Evolutionary conservation across 2,797 vertebrate species (phyloP), one percentile per base, ranked within the genome.

Genomic region (Xyrichtys novacula): DNA sequence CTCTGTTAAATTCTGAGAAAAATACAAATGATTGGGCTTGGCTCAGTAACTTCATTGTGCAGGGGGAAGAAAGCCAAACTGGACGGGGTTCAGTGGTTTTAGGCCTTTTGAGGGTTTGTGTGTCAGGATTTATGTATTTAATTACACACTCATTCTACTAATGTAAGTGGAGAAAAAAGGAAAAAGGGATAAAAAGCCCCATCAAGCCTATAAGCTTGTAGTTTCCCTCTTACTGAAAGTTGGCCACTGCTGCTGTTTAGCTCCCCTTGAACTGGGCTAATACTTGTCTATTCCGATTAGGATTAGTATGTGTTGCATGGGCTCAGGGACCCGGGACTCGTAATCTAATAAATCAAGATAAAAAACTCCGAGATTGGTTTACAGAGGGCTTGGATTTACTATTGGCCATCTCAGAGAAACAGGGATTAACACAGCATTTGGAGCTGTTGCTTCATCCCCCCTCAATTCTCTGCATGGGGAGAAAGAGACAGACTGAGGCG

Each of bases 261-360:
- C 92, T 94, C 90, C 92, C 91, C 92, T 92, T 89, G 85, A 94
- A 93, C 92, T 91, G 93, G 83, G 91, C 91, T 95, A 95, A 95
- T 94, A 91, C 92, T 93, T 95, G 95, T 96, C 95, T 95, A 92
- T 92, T 95, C 94, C 74, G 93, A 96, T 95, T 96, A 94, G 95
- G 95, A 96, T 95, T 95, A 96, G 95, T 90, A 86, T 85, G 85
- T 90, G 90, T 92, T 65, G 89, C 83, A 88, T 86, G 80, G 87
- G 92, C 89, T 95, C 92, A 91, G 91, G 87, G 90, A 93, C 86
- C 92, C 90, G 81, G 92, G 88, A 89, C 91, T 92, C 84, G 93
- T 97, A 96, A 96, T 95, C 95, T 96, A 95, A 93, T 94, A 96
- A 96, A 96, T 94, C 91, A 90, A 93, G 92, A 93, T 92, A 93